Evolutionary conservation across 1,140 invertebrate species (phyloP).

Genomic region (Paralvinella palmiformis): DNA sequence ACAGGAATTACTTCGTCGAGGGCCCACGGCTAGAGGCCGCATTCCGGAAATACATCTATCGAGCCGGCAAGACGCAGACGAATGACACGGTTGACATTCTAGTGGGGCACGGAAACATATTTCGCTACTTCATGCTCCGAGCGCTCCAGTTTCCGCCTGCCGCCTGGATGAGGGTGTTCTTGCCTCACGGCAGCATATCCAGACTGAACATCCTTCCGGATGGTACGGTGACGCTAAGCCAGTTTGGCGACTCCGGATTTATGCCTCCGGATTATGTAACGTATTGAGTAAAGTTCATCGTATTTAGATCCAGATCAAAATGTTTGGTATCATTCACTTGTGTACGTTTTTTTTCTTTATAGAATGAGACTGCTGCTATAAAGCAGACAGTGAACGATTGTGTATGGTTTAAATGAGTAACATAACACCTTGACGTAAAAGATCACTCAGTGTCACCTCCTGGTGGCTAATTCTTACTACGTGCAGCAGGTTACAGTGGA

Average conservation of each 20-base stretch:
- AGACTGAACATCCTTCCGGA: slow-evolving; percentile 8
- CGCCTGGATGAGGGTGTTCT: slow-evolving; percentile 20
- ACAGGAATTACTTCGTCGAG: slow-evolving; percentile 10
- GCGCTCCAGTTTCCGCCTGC: slow-evolving; percentile 10
- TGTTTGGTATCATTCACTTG: too few relatives aligned
- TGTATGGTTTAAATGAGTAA: too few relatives aligned
- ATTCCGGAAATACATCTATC: slow-evolving; percentile 19
- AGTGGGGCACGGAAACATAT: slow-evolving; percentile 18
- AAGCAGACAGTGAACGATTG: too few relatives aligned
- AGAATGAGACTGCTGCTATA: too few relatives aligned
- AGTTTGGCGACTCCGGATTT: slow-evolving; percentile 17
- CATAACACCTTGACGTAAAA: too few relatives aligned
- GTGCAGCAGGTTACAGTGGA: too few relatives aligned
- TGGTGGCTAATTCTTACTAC: too few relatives aligned
- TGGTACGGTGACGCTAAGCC: slow-evolving; percentile 6
- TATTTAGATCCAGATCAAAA: too few relatives aligned
- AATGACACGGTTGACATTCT: slow-evolving; percentile 11
- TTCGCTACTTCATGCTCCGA: slow-evolving; percentile 15
- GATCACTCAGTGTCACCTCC: too few relatives aligned
- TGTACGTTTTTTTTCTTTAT: too few relatives aligned
- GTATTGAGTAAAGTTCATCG: too few relatives aligned
- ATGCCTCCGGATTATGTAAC: slow-evolving; percentile 13
- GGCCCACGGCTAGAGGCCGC: slow-evolving; percentile 16
- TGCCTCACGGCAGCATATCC: slow-evolving; percentile 16
- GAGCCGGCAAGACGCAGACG: neutral